Evolutionary conservation across 2,113 vertebrate species (phyloP).

Genomic region (pig (Sus scrofa)): T2T-Sscrofa CM000827.6:111037501-111038000

Average conservation of each 20-base stretch:
- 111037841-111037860: accelerated
- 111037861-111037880: accelerated
- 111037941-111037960: accelerated
- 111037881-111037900: accelerated
- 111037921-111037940: accelerated
- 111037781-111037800: accelerated
- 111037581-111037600: not conserved
- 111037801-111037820: accelerated
- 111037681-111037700: too few species aligned
- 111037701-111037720: not conserved
- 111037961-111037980: not conserved
- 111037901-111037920: not conserved
- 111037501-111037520: not conserved
- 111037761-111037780: too few species aligned
- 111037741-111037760: too few species aligned
- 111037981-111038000: not conserved
- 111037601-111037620: not conserved
- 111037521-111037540: not conserved
- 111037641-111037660: not conserved
- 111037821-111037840: accelerated
- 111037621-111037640: not conserved
- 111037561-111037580: not conserved
- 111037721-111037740: accelerated
- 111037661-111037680: not conserved
- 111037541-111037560: not conserved